A percentile compares a stretch with the other conserved stretches of the same genome.
Conservation (phyloP, 1,140 invertebrate genomes). For the Caenorhabditis inopinata region DNA sequence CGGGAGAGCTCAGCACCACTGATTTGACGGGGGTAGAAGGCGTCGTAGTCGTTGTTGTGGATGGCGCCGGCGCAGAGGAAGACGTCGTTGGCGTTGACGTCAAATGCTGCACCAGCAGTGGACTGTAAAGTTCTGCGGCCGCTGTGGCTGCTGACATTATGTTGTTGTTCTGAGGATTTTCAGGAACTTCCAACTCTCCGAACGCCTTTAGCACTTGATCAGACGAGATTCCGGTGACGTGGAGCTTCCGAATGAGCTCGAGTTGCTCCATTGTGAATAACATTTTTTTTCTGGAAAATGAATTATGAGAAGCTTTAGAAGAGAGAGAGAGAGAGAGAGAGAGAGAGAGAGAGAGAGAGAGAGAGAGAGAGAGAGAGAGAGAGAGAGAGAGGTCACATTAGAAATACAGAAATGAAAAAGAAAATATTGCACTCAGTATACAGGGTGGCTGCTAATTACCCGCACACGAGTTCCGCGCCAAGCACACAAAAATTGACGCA, state of each 20-base stretch:
- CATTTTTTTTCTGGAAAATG: neutral
- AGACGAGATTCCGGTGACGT: slow-evolving; percentile 47
- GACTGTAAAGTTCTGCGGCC: neutral
- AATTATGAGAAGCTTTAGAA: neutral
- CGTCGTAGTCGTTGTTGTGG: neutral
- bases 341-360: neutral
- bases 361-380: too few relatives aligned
- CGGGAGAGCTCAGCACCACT: too few relatives aligned
- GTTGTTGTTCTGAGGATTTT: neutral
- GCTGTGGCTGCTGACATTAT: neutral
- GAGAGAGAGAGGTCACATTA: too few relatives aligned
- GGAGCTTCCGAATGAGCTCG: slow-evolving; percentile 52
- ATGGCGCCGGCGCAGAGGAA: neutral
- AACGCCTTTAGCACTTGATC: slow-evolving; percentile 52
- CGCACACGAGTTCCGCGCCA: too few relatives aligned
- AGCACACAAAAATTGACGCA: too few relatives aligned
- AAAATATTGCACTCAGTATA: too few relatives aligned
- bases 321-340: neutral
- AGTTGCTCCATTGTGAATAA: slow-evolving; percentile 59
- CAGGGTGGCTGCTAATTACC: too few relatives aligned
- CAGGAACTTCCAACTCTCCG: neutral
- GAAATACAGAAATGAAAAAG: too few relatives aligned
- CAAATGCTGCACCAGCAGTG: slow-evolving; percentile 38
- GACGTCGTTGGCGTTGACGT: slow-evolving; percentile 20
- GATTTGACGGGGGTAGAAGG: neutral